phyloP scores from a whole-genome alignment of 2,113 vertebrate species.

The human (Homo sapiens) region GRCh38 chr4:147174001-147174500 shows the following conservation, averaged over 20 bases:
- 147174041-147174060: constrained; percentile 81
- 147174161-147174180: constrained; percentile 48
- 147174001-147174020: constrained; percentile 72
- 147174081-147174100: constrained; percentile 67
- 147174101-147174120: constrained; percentile 59
- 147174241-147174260: neutral
- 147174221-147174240: constrained; percentile 9
- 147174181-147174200: neutral
- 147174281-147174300: constrained; percentile 34
- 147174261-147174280: constrained; percentile 25
- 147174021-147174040: constrained; percentile 70
- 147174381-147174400: constrained; percentile 46
- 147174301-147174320: neutral
- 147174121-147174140: constrained; percentile 67
- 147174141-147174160: constrained; percentile 80
- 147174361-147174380: constrained; percentile 55
- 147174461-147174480: constrained; percentile 36
- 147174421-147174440: neutral
- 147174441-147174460: neutral
- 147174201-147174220: neutral
- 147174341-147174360: constrained; percentile 34
- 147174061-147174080: constrained; percentile 73
- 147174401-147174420: constrained; percentile 58
- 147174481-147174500: neutral
- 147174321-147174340: constrained; percentile 13